Conservation (phyloP, 2,888 invertebrate species). For the Apamea crenata region DNA sequence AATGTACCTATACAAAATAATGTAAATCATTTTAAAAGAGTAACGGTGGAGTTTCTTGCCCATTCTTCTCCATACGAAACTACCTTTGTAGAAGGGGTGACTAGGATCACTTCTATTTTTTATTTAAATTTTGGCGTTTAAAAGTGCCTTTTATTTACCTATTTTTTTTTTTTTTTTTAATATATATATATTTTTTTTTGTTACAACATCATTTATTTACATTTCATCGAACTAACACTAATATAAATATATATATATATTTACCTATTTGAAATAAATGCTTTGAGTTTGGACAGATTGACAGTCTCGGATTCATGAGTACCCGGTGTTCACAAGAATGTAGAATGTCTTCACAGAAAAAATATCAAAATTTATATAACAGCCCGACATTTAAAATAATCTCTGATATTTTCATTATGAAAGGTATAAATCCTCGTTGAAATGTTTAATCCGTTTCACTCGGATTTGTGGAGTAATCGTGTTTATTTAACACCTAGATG, state of each 20-base stretch:
- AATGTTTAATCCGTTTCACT: slow-evolving; percentile 62
- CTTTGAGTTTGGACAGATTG: background rate
- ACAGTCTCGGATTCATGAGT: slow-evolving; percentile 13
- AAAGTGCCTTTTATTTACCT: background rate
- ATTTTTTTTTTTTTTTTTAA: too few species aligned
- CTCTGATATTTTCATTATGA: slow-evolving; percentile 60
- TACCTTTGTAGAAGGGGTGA: background rate
- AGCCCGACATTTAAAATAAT: slow-evolving; percentile 34
- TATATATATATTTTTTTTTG: too few species aligned
- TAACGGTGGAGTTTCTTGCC: background rate
- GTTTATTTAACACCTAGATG: slow-evolving; percentile 63
- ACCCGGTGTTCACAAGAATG: background rate
- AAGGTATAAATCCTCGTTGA: slow-evolving; percentile 59
- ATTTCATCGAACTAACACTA: too few species aligned
- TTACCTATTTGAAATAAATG: background rate
- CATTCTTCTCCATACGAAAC: background rate
- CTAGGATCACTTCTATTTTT: background rate
- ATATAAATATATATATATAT: too few species aligned
- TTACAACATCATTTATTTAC: too few species aligned
- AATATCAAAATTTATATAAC: slow-evolving; percentile 25
- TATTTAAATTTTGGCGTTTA: background rate
- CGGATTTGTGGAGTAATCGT: slow-evolving; percentile 62
- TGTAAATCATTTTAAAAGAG: background rate
- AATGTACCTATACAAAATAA: background rate
- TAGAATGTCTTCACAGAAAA: slow-evolving; percentile 11